Evolutionary conservation across 2,797 vertebrate species (phyloP).

Genomic region (Hypotaenidia philippensis): DNA sequence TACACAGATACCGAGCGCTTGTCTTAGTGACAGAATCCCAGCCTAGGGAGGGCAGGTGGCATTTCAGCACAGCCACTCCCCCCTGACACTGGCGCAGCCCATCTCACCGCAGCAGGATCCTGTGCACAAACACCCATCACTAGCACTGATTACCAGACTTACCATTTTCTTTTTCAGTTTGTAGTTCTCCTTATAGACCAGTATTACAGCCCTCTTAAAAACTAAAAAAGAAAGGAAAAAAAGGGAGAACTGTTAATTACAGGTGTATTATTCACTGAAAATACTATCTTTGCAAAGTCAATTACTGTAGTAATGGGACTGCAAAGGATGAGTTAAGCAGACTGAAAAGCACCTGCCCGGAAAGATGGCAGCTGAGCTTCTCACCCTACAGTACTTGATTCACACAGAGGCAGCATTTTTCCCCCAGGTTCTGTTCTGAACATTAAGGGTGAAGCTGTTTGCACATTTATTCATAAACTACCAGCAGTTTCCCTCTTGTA

Average conservation of each 20-base stretch:
- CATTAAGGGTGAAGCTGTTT: background rate
- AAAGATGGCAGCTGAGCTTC: background rate
- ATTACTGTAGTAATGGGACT: background rate
- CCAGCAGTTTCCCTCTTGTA: background rate
- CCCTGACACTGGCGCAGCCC: accelerated
- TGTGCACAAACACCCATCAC: background rate
- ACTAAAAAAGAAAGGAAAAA: conserved; percentile 79
- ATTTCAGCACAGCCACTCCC: background rate
- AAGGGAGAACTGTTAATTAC: background rate
- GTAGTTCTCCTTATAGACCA: conserved; percentile 95
- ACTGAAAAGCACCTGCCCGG: background rate
- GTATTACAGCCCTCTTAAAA: conserved; percentile 96
- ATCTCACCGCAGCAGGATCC: background rate
- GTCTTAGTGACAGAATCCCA: background rate
- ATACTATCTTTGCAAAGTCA: background rate
- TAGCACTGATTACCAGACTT: conserved; percentile 60
- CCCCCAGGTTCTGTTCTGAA: background rate
- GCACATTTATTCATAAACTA: background rate
- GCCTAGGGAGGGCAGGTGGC: background rate
- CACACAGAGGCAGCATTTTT: background rate
- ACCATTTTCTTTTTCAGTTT: conserved; percentile 97
- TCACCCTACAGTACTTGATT: background rate
- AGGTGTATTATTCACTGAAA: background rate
- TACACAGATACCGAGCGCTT: background rate
- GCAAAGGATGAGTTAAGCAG: background rate